Percentiles rank a stretch among this genome's conserved stretches.
These are phyloP conservation scores for Neomicropteryx cornuta DNA, from an alignment of 1,140 invertebrate species.

Conservation along the genomic window DNA sequence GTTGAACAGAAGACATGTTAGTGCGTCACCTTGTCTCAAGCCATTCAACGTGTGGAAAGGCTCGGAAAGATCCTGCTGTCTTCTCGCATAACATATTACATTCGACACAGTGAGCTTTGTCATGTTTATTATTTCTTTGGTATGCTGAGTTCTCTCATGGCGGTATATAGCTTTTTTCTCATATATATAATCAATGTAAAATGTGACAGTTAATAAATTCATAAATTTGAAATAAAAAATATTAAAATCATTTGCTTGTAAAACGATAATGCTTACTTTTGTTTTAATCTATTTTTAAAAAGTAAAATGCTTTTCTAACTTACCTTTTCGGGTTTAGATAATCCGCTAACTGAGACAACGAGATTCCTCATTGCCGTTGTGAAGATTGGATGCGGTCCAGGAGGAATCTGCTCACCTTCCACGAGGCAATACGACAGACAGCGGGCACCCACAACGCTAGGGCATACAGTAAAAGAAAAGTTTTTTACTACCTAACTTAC, in stretches of 20 bases:
- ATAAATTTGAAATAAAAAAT: too few relatives aligned
- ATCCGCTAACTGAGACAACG: slow-evolving; percentile 59
- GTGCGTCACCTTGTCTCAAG: not conserved
- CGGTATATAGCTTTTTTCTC: not conserved
- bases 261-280: too few relatives aligned
- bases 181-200: too few relatives aligned
- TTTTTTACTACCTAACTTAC: not conserved
- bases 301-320: too few relatives aligned
- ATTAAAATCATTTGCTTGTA: too few relatives aligned
- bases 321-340: slow-evolving; percentile 52
- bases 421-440: slow-evolving; percentile 67
- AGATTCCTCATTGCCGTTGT: slow-evolving; percentile 71
- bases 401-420: slow-evolving; percentile 60
- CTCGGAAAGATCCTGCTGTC: not conserved
- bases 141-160: not conserved
- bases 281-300: too few relatives aligned
- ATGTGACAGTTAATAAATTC: too few relatives aligned
- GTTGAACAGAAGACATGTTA: not conserved
- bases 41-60: not conserved
- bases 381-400: slow-evolving; percentile 61
- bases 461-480: not conserved
- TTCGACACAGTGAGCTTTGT: not conserved
- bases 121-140: too few relatives aligned
- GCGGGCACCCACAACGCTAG: slow-evolving; percentile 60
- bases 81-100: not conserved